A percentile compares a stretch with the other conserved stretches of the same genome.
Evolutionary conservation across 2,113 vertebrate genomes (phyloP).

Genomic region (Muscicapa adusta): DNA sequence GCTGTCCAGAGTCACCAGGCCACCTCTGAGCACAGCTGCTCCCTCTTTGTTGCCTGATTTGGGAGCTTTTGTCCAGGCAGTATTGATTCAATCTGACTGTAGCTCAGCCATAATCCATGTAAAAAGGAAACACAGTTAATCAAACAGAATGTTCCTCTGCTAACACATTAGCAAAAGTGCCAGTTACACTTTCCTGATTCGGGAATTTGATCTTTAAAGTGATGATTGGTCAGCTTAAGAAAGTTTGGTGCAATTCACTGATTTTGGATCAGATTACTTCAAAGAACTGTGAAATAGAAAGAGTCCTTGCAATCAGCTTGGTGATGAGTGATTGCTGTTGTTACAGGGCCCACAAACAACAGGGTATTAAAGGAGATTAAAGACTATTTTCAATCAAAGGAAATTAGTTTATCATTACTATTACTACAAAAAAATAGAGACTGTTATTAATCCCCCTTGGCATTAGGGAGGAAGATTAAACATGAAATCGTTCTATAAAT

Average conservation of each 20-base stretch:
- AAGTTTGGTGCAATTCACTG: background rate
- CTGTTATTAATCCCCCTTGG: slow-evolving; percentile 70
- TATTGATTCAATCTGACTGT: slow-evolving; percentile 86
- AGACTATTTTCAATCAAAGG: background rate
- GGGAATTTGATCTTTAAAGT: background rate
- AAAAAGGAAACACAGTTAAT: slow-evolving; percentile 3
- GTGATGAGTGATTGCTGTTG: background rate
- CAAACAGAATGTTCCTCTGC: background rate
- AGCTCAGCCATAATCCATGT: slow-evolving; percentile 80
- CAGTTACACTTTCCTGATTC: background rate
- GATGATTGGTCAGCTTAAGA: background rate
- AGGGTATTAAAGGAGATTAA: background rate
- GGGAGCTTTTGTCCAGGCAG: slow-evolving; percentile 76
- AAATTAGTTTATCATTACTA: background rate
- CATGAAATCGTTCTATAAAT: slow-evolving; percentile 82
- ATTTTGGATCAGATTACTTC: background rate
- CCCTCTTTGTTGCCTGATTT: slow-evolving; percentile 74
- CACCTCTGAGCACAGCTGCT: slow-evolving; percentile 83
- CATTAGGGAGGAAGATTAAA: slow-evolving; percentile 80
- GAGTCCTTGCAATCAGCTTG: background rate
- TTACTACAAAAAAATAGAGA: background rate
- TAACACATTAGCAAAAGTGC: background rate
- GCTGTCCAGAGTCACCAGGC: slow-evolving; percentile 81
- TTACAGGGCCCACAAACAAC: background rate
- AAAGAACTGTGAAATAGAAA: background rate